Evolutionary conservation across 2,113 vertebrate species (phyloP), one percentile per base, ranked within the genome.

Genomic region (Oreocharis arfaki): DNA sequence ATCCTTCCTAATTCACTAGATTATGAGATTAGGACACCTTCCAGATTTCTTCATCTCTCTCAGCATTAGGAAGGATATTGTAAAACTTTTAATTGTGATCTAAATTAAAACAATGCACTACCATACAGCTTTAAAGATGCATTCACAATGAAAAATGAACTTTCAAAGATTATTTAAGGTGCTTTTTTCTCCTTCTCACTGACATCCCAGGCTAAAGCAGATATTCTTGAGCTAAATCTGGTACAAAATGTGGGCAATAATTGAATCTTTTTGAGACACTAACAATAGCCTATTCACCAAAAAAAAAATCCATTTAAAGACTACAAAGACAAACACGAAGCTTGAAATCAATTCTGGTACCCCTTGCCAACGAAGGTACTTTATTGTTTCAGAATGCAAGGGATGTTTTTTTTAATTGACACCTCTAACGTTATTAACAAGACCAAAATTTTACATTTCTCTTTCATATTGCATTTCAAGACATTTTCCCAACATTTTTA

Each of bases 121-220:
- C 28, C 30, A 67, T n/a, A 53, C 12, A 93, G 35, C 44, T 95
- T 97, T 96, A 96, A 93, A 91, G 27, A 92, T 83, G 39, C 24
- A 63, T 18, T 91, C 35, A 78, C 21, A 86, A 73, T 57, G 37
- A 47, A 69, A 26, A 78, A 84, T n/a, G 27, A 84, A 76, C 32
- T 32, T 93, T 69, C 88, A 42, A 91, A 88, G 44, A 77, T 50
- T 92, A 73, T 56, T 82, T 86, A 83, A 86, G 30, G 30, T 47
- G 27, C 13, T 87, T 90, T 92, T 65, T 94, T 92, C 59, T 84
- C 14, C 23, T 87, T 49, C 24, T 89, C 28, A 68, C 61, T 95
- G 56, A 50, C 11, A 77, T 77, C 70, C 12, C 10, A 87, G n/a
- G 46, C 19, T 82, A 93, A 93, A 91, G 28, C 12, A 73, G 90